Percentiles rank a stretch among this genome's conserved stretches.
Conservation (phyloP, 2,888 invertebrate species). For the Allolobophora icterica region DNA sequence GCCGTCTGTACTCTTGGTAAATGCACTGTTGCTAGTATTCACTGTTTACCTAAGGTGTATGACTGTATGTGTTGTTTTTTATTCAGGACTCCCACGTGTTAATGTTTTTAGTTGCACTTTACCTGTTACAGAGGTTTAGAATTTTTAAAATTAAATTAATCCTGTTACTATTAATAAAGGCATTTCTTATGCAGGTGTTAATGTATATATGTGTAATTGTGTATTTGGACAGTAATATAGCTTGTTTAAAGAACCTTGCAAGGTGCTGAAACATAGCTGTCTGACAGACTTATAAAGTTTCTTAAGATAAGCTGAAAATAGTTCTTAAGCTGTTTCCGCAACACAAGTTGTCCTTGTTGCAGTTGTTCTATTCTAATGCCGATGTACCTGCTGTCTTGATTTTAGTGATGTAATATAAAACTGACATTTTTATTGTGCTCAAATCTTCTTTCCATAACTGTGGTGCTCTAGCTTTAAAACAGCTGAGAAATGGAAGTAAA, state of each 20-base stretch:
- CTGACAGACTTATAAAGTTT: background rate
- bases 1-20: slow-evolving; percentile 88
- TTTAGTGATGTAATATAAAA: too few species aligned
- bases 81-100: background rate
- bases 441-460: too few species aligned
- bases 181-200: background rate
- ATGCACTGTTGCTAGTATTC: background rate
- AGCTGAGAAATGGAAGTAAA: too few species aligned
- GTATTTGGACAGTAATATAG: background rate
- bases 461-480: too few species aligned
- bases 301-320: too few species aligned
- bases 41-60: background rate
- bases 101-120: background rate
- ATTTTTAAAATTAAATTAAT: background rate
- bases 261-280: background rate
- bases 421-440: too few species aligned
- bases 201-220: background rate
- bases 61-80: background rate
- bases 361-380: too few species aligned
- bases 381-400: too few species aligned
- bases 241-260: background rate
- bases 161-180: background rate
- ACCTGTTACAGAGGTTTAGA: background rate
- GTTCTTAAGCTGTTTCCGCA: too few species aligned
- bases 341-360: too few species aligned